Evolutionary conservation across 92 coral and sea anemone genomes (phyloP), one percentile per base, ranked within the genome.

Genomic region (Actinernus sp.): DNA sequence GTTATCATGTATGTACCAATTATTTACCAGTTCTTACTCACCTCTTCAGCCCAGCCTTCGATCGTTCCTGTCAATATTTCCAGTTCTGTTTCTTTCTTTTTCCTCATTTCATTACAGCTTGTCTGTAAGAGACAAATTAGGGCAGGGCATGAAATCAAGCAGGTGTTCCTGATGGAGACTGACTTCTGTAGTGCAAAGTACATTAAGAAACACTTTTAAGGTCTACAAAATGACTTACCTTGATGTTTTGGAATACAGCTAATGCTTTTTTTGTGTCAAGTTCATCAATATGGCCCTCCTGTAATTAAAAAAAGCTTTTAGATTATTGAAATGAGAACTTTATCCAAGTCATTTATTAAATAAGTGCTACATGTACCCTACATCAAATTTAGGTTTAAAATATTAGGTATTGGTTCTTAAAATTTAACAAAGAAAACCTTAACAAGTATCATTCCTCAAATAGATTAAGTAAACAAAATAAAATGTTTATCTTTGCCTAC

Each of bases 261-360:
- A 95, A 91, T 19, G 92, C 99, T 72, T 95, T 95, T 61, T 95
- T 95, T 1, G 99, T 95, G 61, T 95, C 99, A 18, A 95, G 81
- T 69, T 95, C 91, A 70, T 95, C 99, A 14, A 79, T 79, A 46
- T 95, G 99, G 22, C 93, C 99, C 29, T 95, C 99, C 99, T 95
- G 24, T 2, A 63, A 64, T 30, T 19, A 39, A 53, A 54, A 4
- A 20, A 34, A 39, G 25, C 33, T 2, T 23, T 20, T 3, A 33
- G 26, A 16, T 24, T 33, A 13, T 8, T 12, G 7, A 2, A 51
- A 26, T 20, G 26, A 51, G 9, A 28, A 51, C 58, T 4, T 8
- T 16, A 28, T 10, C 11, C 11, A 32, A 36, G 6, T 0, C n/a
- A n/a, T n/a, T n/a, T n/a, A n/a, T n/a, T n/a, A n/a, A n/a, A n/a